Base-by-base conservation (phyloP, 1,140 invertebrate species). In the Hylyphantes graminicola region DNA sequence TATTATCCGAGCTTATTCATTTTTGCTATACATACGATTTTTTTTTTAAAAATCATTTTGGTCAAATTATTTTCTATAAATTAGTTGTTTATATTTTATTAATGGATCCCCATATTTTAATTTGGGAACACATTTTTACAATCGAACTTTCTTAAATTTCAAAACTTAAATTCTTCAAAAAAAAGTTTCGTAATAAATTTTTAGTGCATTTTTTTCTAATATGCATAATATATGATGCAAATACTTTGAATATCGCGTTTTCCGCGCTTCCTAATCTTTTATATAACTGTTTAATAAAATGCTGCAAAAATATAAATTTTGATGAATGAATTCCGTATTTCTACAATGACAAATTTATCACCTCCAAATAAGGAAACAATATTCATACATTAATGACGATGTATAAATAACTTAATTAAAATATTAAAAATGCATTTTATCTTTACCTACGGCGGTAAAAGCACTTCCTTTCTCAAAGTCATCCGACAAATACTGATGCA, bases 1-100 rank as follows among this genome's bases (percentile, higher is more conserved):
- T 35, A 35, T 35, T 35, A 70, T 80, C 77, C 51, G 77, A 80
- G 77, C 77, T 80, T 80, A 80, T 80, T 70, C 53, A 74, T 74
- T 68, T 80, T 80, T 80, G 77, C 77, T 80, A 80, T 65, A 21
- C 77, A 3, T 35, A 35, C 35, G 57, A 17, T 74, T 74, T 74
- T 55, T 74, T 55, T 55, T 12, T 55, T 51, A 72, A 8, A 74
- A 74, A 74, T 61, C 57, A 17, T 61, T 61, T 61, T 61, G 12
- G 57, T 61, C 6, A 12, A 15, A 61, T 61, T 54, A 57, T 55
- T 55, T 35, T 57, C 7, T 35, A 74, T 57, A 74, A 74, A 54
- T 53, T 70, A 15, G 9, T 70, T 53, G n/a, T 70, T 70, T 70
- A 17, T 53, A 7, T 8, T 48, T 10, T n/a, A 51, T 5, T 2